These are phyloP conservation scores for Orthonychiurus folsomi DNA, from an alignment of 2,888 invertebrate genomes.

Conservation along the genomic window DNA sequence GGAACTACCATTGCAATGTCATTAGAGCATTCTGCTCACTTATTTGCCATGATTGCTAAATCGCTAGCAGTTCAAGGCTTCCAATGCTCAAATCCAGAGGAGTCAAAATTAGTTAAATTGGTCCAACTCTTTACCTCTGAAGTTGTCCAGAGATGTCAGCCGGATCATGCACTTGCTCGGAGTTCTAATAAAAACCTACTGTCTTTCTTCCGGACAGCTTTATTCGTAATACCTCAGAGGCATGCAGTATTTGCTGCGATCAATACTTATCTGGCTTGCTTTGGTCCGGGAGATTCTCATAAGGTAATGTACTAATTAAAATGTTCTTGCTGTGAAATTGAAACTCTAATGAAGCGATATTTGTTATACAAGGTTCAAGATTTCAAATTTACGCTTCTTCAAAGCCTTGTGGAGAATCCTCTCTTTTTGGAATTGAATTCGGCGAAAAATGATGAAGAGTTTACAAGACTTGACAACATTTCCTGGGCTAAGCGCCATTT, in stretches of 20 bases:
- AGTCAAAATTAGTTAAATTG: conserved; percentile 36
- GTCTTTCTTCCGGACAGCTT: conserved; percentile 28
- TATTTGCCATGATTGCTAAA: conserved; percentile 38
- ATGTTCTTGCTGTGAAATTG: too few relatives aligned
- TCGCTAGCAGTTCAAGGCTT: conserved; percentile 39
- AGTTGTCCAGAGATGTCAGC: conserved; percentile 37
- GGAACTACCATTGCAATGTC: conserved; percentile 37
- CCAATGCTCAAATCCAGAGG: conserved; percentile 31
- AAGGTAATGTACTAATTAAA: conserved; percentile 21
- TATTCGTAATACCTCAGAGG: conserved; percentile 33
- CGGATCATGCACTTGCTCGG: conserved; percentile 33
- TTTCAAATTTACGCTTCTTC: conserved; percentile 35
- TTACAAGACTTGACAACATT: conserved; percentile 32
- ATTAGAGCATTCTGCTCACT: conserved; percentile 35
- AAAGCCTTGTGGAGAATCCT: conserved; percentile 36
- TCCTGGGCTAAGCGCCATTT: conserved; percentile 37
- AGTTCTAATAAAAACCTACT: conserved; percentile 36
- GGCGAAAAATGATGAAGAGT: conserved; percentile 31
- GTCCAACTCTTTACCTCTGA: conserved; percentile 38
- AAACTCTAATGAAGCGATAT: too few relatives aligned
- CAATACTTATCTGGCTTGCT: conserved; percentile 39
- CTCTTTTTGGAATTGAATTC: conserved; percentile 37
- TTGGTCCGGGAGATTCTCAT: conserved; percentile 39
- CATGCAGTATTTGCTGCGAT: conserved; percentile 38
- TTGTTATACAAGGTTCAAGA: conserved; percentile 33